Conservation (phyloP, 2,888 invertebrate genomes). For the Nysson spinosus region DNA sequence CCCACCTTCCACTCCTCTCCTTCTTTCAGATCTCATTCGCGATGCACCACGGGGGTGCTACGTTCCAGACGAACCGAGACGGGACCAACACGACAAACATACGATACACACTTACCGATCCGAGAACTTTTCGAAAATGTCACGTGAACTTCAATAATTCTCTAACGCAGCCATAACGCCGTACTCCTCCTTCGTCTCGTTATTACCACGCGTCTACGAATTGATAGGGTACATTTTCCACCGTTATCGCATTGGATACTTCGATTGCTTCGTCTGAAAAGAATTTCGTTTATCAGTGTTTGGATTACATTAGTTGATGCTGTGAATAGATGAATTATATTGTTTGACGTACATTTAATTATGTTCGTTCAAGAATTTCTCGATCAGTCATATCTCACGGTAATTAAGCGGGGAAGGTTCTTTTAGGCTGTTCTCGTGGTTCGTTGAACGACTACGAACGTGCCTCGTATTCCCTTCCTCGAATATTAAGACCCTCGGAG, state of each 20-base stretch:
- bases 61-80: constrained; percentile 40
- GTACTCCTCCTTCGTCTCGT: neutral
- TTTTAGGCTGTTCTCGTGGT: constrained; percentile 4
- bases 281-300: no score
- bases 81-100: no score
- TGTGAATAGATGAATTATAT: constrained; percentile 33
- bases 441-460: constrained; percentile 20
- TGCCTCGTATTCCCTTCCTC: constrained; percentile 31
- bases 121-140: constrained; percentile 46
- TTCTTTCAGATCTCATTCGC: constrained; percentile 60
- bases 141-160: no score
- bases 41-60: constrained; percentile 58
- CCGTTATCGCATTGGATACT: no score
- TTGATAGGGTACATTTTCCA: no score
- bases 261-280: no score
- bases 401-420: constrained; percentile 49
- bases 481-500: constrained; percentile 50
- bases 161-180: no score
- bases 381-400: constrained; percentile 53
- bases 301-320: no score
- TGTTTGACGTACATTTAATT: constrained; percentile 25
- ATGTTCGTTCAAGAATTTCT: constrained; percentile 31
- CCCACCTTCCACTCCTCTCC: constrained; percentile 54
- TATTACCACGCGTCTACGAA: neutral
- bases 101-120: constrained; percentile 52